These are phyloP conservation scores for Sericinus montela DNA, from an alignment of 2,888 invertebrate genomes.

Conservation along the genomic window DNA sequence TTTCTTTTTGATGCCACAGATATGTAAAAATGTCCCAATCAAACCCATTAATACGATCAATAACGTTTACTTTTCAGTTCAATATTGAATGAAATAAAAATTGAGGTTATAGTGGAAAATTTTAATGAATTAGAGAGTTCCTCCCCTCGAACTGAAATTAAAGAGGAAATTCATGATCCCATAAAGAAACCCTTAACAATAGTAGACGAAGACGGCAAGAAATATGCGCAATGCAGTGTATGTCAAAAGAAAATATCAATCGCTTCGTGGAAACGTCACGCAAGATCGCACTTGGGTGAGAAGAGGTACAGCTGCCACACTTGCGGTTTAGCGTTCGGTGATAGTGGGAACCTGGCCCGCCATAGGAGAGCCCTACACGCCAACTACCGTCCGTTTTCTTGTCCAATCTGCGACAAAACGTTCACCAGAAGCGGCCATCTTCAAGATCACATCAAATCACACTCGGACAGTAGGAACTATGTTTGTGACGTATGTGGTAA, in stretches of 20 bases:
- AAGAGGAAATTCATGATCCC: background rate
- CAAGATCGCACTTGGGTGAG: slow-evolving; percentile 57
- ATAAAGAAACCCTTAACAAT: slow-evolving; percentile 18
- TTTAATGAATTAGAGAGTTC: background rate
- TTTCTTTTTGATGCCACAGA: background rate
- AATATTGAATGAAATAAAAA: slow-evolving; percentile 15
- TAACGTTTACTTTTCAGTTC: slow-evolving; percentile 32
- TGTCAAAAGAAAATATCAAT: slow-evolving; percentile 51
- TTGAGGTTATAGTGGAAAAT: slow-evolving; percentile 4
- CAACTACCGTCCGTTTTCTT: slow-evolving; percentile 63
- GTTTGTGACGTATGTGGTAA: slow-evolving; percentile 77
- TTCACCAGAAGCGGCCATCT: slow-evolving; percentile 72
- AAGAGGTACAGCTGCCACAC: slow-evolving; percentile 66
- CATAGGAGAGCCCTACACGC: slow-evolving; percentile 73
- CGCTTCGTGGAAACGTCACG: slow-evolving; percentile 64
- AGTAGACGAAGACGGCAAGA: slow-evolving; percentile 31
- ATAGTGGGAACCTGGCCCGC: slow-evolving; percentile 68
- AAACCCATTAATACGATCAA: background rate
- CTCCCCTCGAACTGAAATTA: background rate
- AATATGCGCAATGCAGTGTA: slow-evolving; percentile 45
- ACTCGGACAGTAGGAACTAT: slow-evolving; percentile 60
- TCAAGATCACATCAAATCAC: slow-evolving; percentile 71
- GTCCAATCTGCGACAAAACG: slow-evolving; percentile 60
- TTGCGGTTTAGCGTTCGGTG: slow-evolving; percentile 74
- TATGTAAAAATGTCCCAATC: background rate